A percentile compares a stretch with the other conserved stretches of the same genome.
phyloP scores from a whole-genome alignment of 2,797 vertebrate species.

The Neopelma chrysocephalum region DNA sequence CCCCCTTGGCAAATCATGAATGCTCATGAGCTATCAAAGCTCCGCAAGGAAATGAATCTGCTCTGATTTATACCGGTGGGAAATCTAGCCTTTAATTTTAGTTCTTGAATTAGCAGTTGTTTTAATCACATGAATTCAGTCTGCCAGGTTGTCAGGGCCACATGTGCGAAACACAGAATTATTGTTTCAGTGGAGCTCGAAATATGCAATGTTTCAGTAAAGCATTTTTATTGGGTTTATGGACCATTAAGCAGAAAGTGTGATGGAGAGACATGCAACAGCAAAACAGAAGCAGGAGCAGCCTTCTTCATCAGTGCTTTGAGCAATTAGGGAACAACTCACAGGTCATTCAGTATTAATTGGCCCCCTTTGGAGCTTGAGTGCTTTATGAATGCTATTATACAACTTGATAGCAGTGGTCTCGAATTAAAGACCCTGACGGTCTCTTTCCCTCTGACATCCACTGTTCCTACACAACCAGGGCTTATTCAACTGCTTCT shows the following conservation, averaged over 20 bases:
- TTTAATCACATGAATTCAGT: background rate
- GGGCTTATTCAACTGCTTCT: background rate
- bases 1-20: background rate
- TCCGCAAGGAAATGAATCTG: background rate
- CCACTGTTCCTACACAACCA: background rate
- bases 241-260: background rate
- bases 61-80: background rate
- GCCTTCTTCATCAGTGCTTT: background rate
- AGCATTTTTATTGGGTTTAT: background rate
- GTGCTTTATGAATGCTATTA: background rate
- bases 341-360: conserved; percentile 21
- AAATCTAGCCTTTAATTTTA: conserved; percentile 38
- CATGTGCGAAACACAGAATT: background rate
- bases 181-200: background rate
- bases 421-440: background rate
- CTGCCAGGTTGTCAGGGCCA: conserved; percentile 13
- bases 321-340: background rate
- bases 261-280: background rate
- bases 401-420: background rate
- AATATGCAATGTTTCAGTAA: background rate
- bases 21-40: background rate
- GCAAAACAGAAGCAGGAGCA: background rate
- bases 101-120: conserved; percentile 32
- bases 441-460: background rate
- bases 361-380: conserved; percentile 6